Percentiles rank a stretch among this genome's conserved stretches.
These are phyloP conservation scores for Nycteola revayana DNA, from an alignment of 2,888 invertebrate genomes.

Conservation along the genomic window DNA sequence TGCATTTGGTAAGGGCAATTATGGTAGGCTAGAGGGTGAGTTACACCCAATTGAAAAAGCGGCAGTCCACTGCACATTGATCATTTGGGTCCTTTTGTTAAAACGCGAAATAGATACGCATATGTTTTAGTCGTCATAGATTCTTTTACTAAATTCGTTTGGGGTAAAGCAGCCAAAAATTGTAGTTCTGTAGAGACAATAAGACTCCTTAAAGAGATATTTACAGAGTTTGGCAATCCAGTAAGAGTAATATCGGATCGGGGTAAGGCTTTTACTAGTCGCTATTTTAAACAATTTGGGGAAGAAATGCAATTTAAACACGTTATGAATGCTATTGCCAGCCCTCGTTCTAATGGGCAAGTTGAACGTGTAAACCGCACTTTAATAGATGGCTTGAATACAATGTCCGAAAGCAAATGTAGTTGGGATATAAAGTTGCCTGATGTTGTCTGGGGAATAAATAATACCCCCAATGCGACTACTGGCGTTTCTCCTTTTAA, in stretches of 20 bases:
- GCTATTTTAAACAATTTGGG: conserved; percentile 1
- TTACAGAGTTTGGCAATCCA: neutral
- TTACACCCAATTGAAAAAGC: conserved; percentile 26
- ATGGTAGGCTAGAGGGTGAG: conserved; percentile 23
- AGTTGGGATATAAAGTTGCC: neutral
- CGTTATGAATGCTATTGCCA: neutral
- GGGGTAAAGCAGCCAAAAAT: conserved; percentile 9
- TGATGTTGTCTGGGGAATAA: conserved; percentile 1
- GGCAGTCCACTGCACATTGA: conserved; percentile 24
- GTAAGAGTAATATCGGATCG: neutral
- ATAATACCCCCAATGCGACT: neutral
- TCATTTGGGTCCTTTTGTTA: conserved; percentile 28
- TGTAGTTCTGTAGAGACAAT: conserved; percentile 14
- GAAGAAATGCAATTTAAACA: conserved; percentile 1
- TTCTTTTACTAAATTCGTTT: conserved; percentile 24
- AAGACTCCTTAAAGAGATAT: neutral
- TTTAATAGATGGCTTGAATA: neutral
- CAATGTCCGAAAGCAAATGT: conserved; percentile 1
- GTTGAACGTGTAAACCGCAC: conserved; percentile 2
- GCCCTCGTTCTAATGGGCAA: conserved; percentile 3
- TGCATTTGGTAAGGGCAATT: conserved; percentile 18
- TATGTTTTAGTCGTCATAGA: conserved; percentile 25
- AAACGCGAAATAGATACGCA: conserved; percentile 13
- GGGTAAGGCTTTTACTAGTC: conserved; percentile 1
- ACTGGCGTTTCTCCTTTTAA: conserved; percentile 1